Percentiles rank a stretch among this genome's conserved stretches.
Conservation (phyloP, 2,888 invertebrate species). For the Eugnorisma glareosa region DNA sequence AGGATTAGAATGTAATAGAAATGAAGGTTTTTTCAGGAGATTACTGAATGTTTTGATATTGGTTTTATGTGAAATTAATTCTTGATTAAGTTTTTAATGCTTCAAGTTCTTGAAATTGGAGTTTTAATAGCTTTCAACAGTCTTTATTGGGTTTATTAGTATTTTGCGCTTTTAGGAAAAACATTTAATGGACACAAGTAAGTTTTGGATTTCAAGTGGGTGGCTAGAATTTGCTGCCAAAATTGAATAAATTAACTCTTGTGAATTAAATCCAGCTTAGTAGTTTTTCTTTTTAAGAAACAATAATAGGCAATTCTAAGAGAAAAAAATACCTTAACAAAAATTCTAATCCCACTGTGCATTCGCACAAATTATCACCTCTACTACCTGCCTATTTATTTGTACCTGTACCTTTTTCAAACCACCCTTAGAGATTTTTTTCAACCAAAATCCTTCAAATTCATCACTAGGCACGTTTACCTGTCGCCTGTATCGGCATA, state of each 20-base stretch:
- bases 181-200: background rate
- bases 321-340: slow-evolving; percentile 20
- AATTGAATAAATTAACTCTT: background rate
- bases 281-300: background rate
- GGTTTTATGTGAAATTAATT: slow-evolving; percentile 23
- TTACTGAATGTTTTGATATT: slow-evolving; percentile 19
- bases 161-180: background rate
- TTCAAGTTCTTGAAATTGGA: slow-evolving; percentile 18
- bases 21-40: slow-evolving; percentile 36
- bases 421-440: slow-evolving; percentile 63
- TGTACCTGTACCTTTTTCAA: slow-evolving; percentile 62
- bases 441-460: slow-evolving; percentile 62
- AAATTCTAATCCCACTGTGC: slow-evolving; percentile 42
- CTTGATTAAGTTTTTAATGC: slow-evolving; percentile 20
- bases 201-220: background rate
- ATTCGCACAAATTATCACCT: slow-evolving; percentile 62
- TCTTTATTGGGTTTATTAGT: slow-evolving; percentile 15
- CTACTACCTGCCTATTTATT: slow-evolving; percentile 65
- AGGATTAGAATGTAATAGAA: slow-evolving; percentile 56
- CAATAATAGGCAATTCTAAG: background rate
- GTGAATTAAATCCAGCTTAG: background rate
- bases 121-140: slow-evolving; percentile 9
- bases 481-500: slow-evolving; percentile 55
- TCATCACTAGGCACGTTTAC: slow-evolving; percentile 68
- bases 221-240: background rate